A percentile compares a stretch with the other conserved stretches of the same genome.
These are phyloP conservation scores for Nasonovia ribisnigri DNA, from an alignment of 2,888 invertebrate species.

Conservation along the genomic window DNA sequence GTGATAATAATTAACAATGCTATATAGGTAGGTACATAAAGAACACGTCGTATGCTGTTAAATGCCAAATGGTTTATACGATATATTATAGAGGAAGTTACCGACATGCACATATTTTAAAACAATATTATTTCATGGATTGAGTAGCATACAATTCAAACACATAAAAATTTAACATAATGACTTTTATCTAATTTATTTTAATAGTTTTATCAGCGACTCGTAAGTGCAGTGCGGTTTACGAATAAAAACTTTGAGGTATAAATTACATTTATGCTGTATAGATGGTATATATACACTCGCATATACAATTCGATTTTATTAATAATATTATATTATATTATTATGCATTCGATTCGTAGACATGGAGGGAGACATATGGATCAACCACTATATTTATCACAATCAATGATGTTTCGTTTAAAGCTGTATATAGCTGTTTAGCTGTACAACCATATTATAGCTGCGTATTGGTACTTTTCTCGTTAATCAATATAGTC, in stretches of 20 bases:
- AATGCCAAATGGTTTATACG: neutral
- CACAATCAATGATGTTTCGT: neutral
- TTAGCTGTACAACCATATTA: neutral
- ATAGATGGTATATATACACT: neutral
- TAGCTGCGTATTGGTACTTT: neutral
- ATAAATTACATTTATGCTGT: neutral
- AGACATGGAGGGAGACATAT: neutral
- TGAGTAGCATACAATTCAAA: neutral
- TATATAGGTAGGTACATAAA: neutral
- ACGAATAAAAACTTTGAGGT: neutral
- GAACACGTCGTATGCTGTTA: neutral
- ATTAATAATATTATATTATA: neutral
- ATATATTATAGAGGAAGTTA: neutral
- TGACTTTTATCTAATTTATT: neutral
- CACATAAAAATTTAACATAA: neutral
- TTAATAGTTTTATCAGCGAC: neutral
- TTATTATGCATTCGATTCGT: neutral
- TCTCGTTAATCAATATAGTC: neutral
- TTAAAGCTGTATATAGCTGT: neutral
- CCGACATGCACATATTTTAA: neutral
- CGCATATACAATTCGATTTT: neutral
- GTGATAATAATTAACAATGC: conserved; percentile 11
- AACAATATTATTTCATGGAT: neutral
- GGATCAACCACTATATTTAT: neutral
- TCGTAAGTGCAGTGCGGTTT: neutral